These are phyloP conservation scores for Herpailurus yagouaroundi DNA, from an alignment of 2,113 vertebrate species.

Conservation along the genomic window DNA sequence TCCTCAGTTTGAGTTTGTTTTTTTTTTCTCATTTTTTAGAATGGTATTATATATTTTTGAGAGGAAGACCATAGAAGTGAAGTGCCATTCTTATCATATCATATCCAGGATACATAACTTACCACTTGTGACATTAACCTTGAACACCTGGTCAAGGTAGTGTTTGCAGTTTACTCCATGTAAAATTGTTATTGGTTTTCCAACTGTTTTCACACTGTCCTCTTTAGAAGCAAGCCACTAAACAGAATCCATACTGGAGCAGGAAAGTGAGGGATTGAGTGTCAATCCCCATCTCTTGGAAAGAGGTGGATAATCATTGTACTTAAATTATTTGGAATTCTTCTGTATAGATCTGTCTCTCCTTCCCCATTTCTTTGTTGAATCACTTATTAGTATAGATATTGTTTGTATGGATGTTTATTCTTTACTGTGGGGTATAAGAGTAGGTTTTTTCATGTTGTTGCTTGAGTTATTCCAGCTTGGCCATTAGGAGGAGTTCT, in stretches of 20 bases:
- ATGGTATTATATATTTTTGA: background rate
- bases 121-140: background rate
- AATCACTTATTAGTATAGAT: background rate
- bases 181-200: background rate
- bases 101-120: background rate
- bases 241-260: background rate
- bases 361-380: background rate
- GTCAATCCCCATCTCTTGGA: background rate
- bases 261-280: background rate
- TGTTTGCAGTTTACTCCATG: background rate
- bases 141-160: background rate
- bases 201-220: background rate
- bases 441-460: background rate
- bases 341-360: background rate
- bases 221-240: background rate
- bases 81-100: background rate
- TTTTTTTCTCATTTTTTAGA: background rate
- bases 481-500: background rate
- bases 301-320: background rate
- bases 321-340: background rate
- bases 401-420: background rate
- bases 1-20: background rate
- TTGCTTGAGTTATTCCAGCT: background rate
- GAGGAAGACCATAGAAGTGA: background rate
- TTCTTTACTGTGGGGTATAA: background rate